A percentile compares a stretch with the other conserved stretches of the same genome.
Evolutionary conservation across 2,113 vertebrate species (phyloP).

Genomic region (Aspidoscelis tigris): DNA sequence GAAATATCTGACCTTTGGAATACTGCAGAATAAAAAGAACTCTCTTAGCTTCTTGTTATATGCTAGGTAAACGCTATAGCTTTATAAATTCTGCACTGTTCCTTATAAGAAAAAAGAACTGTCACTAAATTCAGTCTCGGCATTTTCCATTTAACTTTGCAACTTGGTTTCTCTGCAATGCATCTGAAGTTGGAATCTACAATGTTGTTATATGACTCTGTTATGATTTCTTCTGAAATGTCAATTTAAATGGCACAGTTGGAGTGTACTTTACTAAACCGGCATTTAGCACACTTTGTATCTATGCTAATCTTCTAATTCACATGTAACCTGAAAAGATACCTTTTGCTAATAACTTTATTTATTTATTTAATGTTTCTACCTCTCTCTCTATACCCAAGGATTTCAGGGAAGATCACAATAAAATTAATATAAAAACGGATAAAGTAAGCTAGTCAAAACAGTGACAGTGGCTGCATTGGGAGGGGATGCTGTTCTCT

Average conservation of each 20-base stretch:
- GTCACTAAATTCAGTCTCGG: neutral
- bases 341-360: conserved; percentile 25
- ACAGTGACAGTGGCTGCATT: no score
- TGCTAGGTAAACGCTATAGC: neutral
- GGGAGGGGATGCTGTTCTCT: no score
- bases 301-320: neutral
- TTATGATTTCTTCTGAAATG: neutral
- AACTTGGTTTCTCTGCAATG: conserved; percentile 12
- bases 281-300: conserved; percentile 23
- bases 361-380: neutral
- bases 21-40: neutral
- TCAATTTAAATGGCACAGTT: neutral
- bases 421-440: no score
- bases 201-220: neutral
- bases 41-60: neutral
- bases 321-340: conserved; percentile 4
- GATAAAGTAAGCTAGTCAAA: no score
- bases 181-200: neutral
- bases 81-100: neutral
- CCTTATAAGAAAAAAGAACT: neutral
- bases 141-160: neutral
- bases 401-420: no score
- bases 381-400: no score
- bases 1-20: neutral
- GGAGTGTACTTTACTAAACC: neutral